A percentile compares a stretch with the other conserved stretches of the same genome.
Evolutionary conservation across 2,113 vertebrate genomes (phyloP).

Genomic region (Cathartes aura): DNA sequence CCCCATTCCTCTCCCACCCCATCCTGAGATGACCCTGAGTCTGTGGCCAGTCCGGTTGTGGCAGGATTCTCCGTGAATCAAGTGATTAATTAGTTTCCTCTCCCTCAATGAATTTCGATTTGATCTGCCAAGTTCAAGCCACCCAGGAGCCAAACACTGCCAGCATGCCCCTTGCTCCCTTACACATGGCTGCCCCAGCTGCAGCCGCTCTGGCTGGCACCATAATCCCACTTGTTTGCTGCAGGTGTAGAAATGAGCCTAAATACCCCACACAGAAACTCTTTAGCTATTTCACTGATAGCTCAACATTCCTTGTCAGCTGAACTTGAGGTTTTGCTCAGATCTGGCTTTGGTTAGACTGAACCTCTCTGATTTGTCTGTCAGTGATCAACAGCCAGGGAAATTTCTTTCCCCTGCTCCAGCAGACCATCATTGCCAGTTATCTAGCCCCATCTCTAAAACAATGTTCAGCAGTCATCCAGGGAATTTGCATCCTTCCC

Average conservation of each 20-base stretch:
- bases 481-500: neutral
- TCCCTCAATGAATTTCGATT: neutral
- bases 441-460: neutral
- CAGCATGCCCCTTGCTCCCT: neutral
- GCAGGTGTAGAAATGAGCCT: neutral
- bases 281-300: neutral
- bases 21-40: constrained; percentile 41
- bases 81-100: neutral
- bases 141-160: neutral
- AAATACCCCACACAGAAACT: neutral
- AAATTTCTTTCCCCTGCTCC: neutral
- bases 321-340: neutral
- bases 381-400: neutral
- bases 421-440: neutral
- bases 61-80: neutral
- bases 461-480: neutral
- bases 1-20: neutral
- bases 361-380: neutral
- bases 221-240: neutral
- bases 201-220: neutral
- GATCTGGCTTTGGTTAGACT: neutral
- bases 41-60: neutral
- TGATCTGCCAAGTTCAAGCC: neutral
- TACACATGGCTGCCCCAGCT: neutral
- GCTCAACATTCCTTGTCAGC: neutral